Evolutionary conservation across 2,888 invertebrate species (phyloP).

Genomic region (Horisme vitalbata): DNA sequence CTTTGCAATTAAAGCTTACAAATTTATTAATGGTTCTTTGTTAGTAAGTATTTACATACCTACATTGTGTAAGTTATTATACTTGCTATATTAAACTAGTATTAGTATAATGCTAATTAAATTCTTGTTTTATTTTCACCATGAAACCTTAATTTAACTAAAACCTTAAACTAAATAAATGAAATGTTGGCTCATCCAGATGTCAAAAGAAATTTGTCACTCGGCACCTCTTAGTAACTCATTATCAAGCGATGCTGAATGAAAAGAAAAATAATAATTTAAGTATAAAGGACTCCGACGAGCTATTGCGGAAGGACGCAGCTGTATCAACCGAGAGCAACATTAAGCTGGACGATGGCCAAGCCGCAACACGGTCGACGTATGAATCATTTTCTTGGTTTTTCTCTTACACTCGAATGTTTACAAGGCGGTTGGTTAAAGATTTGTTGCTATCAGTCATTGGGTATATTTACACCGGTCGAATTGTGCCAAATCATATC

Average conservation of each 20-base stretch:
- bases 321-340: slow-evolving; percentile 37
- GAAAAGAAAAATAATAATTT: slow-evolving; percentile 47
- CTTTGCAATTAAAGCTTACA: slow-evolving; percentile 54
- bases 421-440: slow-evolving; percentile 53
- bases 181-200: too few relatives aligned
- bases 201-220: too few relatives aligned
- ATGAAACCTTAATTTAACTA: not conserved
- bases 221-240: not conserved
- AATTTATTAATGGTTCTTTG: not conserved
- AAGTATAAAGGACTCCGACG: slow-evolving; percentile 45
- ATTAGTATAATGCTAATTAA: slow-evolving; percentile 63
- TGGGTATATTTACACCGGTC: slow-evolving; percentile 50
- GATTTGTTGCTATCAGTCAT: slow-evolving; percentile 53
- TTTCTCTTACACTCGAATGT: slow-evolving; percentile 58
- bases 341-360: slow-evolving; percentile 45
- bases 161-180: too few relatives aligned
- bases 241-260: slow-evolving; percentile 46
- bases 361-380: slow-evolving; percentile 47
- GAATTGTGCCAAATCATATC: slow-evolving; percentile 57
- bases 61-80: slow-evolving; percentile 55
- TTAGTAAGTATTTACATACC: slow-evolving; percentile 36
- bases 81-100: slow-evolving; percentile 71
- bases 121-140: slow-evolving; percentile 48
- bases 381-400: slow-evolving; percentile 66
- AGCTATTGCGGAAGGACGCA: slow-evolving; percentile 37